Evolutionary conservation across 2,888 invertebrate species (phyloP).

Genomic region (Melolontha melolontha): DNA sequence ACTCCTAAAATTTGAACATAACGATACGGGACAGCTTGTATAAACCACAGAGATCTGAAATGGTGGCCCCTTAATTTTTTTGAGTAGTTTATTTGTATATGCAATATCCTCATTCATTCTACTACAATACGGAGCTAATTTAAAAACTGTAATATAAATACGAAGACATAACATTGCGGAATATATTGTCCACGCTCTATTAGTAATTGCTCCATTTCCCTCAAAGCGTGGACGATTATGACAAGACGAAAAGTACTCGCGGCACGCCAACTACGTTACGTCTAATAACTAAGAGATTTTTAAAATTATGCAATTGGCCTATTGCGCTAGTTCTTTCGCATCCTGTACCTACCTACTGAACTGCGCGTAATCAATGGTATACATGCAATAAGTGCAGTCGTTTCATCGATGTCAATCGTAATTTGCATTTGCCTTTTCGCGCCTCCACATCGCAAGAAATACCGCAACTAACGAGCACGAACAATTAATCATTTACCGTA

Average conservation of each 20-base stretch:
- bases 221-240: constrained; percentile 2
- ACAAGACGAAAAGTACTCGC: constrained; percentile 27
- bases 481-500: background rate
- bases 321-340: constrained; percentile 30
- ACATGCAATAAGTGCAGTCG: background rate
- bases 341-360: constrained; percentile 22
- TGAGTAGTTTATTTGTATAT: too few relatives aligned
- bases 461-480: background rate
- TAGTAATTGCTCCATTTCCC: constrained; percentile 28
- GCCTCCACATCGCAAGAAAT: background rate
- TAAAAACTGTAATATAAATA: background rate
- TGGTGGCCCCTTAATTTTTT: too few relatives aligned
- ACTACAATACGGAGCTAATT: too few relatives aligned
- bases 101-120: too few relatives aligned
- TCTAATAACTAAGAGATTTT: constrained; percentile 22
- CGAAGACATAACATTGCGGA: background rate
- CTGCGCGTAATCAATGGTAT: constrained; percentile 1
- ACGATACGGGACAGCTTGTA: too few relatives aligned
- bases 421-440: constrained; percentile 25
- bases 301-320: constrained; percentile 31
- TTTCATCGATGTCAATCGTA: constrained; percentile 8
- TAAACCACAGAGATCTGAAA: too few relatives aligned
- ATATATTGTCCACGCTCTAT: constrained; percentile 3
- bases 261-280: constrained; percentile 2
- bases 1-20: too few relatives aligned